Evolutionary conservation across 2,113 vertebrate species (phyloP).

Genomic region (Hippopotamus amphibius): DNA sequence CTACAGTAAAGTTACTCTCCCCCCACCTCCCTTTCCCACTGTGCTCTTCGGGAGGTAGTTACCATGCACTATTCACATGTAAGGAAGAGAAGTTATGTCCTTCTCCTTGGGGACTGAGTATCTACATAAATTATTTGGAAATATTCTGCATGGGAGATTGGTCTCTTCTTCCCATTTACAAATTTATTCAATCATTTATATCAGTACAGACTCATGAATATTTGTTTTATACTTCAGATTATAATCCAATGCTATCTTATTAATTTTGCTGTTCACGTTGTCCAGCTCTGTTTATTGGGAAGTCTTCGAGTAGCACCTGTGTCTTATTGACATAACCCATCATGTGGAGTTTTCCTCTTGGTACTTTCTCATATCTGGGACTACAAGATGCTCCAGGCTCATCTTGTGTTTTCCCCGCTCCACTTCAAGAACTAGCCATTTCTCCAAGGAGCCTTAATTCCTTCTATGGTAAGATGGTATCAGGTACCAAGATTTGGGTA

Average conservation of each 20-base stretch:
- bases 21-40: fast-evolving
- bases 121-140: background rate
- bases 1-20: no score
- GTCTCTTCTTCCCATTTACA: background rate
- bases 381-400: background rate
- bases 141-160: background rate
- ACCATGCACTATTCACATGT: no score
- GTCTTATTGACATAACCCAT: background rate
- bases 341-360: background rate
- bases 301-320: no score
- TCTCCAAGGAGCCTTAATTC: background rate
- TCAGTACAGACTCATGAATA: background rate
- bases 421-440: background rate
- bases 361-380: no score
- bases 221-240: background rate
- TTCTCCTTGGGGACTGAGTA: background rate
- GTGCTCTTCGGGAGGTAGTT: background rate
- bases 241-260: background rate
- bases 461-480: background rate
- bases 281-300: background rate
- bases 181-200: background rate
- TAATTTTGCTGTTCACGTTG: background rate
- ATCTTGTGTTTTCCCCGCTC: background rate
- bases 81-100: background rate
- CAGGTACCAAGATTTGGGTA: background rate